Base-by-base conservation (phyloP, 2,797 vertebrate genomes). In the Onychomys torridus region DNA sequence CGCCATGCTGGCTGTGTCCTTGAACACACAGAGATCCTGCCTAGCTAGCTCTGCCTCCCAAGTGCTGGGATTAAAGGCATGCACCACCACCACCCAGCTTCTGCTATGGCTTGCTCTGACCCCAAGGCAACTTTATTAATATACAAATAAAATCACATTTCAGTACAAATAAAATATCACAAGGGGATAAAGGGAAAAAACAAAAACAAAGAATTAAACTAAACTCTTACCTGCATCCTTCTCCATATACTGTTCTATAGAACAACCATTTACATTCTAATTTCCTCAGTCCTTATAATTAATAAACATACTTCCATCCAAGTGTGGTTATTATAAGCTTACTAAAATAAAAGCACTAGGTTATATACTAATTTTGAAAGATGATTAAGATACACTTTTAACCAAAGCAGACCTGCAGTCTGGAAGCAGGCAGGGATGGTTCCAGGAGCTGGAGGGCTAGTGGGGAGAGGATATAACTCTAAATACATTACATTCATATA, bases 241-340 rank as follows among this genome's bases (percentile, higher is more conserved):
- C 34, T 87, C 61, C 37, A 95, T 89, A 59, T 63, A 59, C 40
- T 55, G 49, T 67, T 90, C 34, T 82, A 17, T 55, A 82, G 46
- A 85, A 59, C 32, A 88, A 61, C 25, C 57, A 94, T 40, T 67
- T 88, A 78, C 52, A 79, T 65, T 71, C 40, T 69, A 78, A 88
- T 63, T 88, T 88, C 69, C 61, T 84, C 43, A 16, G 13, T 55
- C 32, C 43, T 90, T n/a, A 40, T 65, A 16, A 83, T 61, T 71
- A 90, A 93, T 93, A 93, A 95, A 67, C 34, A 84, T 67, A 89
- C 0, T 93, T 29, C 69, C 25, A 91, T 79, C 49, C 71, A 91
- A 90, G 89, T 92, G 57, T 19, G 61, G 21, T 61, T 81, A 59
- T 4, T 85, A 37, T n/a, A 81, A 91, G 81, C 73, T 61, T 91